Evolutionary conservation across 2,113 vertebrate genomes (phyloP).

Genomic region (Maccullochella peelii): DNA sequence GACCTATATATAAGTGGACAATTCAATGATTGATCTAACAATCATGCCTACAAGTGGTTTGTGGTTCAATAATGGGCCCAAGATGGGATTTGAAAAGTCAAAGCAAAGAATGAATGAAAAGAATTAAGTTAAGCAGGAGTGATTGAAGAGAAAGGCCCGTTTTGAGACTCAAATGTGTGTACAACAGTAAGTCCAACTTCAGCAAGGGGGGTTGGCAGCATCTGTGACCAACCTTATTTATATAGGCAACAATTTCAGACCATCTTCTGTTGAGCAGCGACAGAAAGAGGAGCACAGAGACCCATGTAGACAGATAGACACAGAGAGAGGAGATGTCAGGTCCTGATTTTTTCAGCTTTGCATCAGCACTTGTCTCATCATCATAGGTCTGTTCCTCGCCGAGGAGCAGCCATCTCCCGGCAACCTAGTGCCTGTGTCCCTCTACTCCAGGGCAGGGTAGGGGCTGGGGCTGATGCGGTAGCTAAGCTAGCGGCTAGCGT

Average conservation of each 20-base stretch:
- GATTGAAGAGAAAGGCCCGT: neutral
- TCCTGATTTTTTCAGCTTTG: conserved; percentile 40
- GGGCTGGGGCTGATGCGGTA: conserved; percentile 74
- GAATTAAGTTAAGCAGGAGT: neutral
- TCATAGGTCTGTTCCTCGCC: neutral
- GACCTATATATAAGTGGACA: neutral
- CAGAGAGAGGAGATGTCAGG: conserved; percentile 5
- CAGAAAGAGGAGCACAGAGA: neutral
- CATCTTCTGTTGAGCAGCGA: neutral
- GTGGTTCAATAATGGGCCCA: neutral
- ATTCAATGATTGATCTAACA: neutral
- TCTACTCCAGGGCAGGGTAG: conserved; percentile 66
- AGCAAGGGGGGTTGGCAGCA: neutral
- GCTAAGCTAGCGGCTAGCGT: conserved; percentile 60
- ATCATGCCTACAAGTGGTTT: too few relatives aligned
- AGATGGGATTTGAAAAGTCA: neutral
- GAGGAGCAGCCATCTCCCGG: conserved; percentile 44
- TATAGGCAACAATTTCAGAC: conserved; percentile 10
- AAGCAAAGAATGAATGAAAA: conserved; percentile 12
- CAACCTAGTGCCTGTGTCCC: conserved; percentile 38
- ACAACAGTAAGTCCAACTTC: conserved; percentile 1
- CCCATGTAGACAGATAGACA: too few relatives aligned
- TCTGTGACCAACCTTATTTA: conserved; percentile 19
- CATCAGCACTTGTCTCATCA: conserved; percentile 4
- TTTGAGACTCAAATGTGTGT: neutral